Evolutionary conservation across 53 echinoderm and acorn worm species (phyloP).

Genomic region (Paracentrotus lividus): DNA sequence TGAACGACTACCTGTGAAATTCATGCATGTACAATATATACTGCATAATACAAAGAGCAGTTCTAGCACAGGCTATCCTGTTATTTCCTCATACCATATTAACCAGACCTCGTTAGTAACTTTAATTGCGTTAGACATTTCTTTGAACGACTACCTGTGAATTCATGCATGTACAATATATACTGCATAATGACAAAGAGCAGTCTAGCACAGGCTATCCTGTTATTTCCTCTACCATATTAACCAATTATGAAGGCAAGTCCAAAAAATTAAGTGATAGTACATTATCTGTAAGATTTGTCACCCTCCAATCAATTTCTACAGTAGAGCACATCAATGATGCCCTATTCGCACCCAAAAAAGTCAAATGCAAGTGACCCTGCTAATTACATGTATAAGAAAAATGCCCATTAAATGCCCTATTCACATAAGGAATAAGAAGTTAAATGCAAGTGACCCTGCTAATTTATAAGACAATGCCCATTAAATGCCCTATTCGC

Average conservation of each 20-base stretch:
- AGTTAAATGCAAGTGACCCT: no score
- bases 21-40: not conserved
- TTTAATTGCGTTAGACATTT: not conserved
- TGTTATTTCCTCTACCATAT: conserved; percentile 23
- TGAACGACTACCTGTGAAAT: not conserved
- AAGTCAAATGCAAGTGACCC: no score
- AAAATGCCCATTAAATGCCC: not conserved
- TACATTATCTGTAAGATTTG: no score
- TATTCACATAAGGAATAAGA: no score
- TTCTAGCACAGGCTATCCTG: not conserved
- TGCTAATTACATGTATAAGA: not conserved
- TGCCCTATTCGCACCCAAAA: not conserved
- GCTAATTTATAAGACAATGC: no score
- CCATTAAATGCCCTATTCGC: no score
- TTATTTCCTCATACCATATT: not conserved
- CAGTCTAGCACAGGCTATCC: conserved; percentile 33
- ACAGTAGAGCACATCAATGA: no score
- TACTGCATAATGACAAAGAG: conserved; percentile 4
- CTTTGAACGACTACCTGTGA: not conserved
- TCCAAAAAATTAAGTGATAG: no score
- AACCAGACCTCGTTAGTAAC: not conserved
- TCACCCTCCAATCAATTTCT: no score
- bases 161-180: not conserved
- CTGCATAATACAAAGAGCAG: not conserved
- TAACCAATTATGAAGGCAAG: not conserved